Evolutionary conservation across 2,888 invertebrate species (phyloP).

Genomic region (Frankliniella fusca): DNA sequence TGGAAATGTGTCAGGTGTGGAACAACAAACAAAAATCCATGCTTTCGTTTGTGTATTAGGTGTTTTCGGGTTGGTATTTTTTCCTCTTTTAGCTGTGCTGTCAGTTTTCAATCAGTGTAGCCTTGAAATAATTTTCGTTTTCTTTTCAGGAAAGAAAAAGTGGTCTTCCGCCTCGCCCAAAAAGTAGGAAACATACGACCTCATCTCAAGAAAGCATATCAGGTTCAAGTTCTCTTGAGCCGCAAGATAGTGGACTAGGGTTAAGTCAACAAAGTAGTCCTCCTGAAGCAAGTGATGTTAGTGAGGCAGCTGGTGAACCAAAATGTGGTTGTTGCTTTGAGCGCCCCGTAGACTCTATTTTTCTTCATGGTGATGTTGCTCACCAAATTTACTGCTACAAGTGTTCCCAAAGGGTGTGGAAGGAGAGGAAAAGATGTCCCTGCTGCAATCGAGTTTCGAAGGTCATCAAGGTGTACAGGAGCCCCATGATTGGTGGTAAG

Average conservation of each 20-base stretch:
- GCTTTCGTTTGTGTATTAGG: background rate
- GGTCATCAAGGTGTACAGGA: background rate
- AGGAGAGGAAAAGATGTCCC: slow-evolving; percentile 60
- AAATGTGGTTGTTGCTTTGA: slow-evolving; percentile 6
- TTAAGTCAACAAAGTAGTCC: background rate
- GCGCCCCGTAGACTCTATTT: slow-evolving; percentile 26
- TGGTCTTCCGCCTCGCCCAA: slow-evolving; percentile 36
- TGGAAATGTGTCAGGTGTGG: slow-evolving; percentile 40
- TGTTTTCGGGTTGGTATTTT: slow-evolving; percentile 33
- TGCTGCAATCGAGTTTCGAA: slow-evolving; percentile 57
- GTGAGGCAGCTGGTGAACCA: background rate
- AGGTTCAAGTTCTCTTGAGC: background rate
- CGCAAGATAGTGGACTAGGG: background rate
- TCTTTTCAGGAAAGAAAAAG: slow-evolving; percentile 38
- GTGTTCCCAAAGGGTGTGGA: slow-evolving; percentile 65
- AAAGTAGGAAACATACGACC: background rate
- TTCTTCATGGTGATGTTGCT: slow-evolving; percentile 58
- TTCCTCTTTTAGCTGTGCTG: no score
- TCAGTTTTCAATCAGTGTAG: no score
- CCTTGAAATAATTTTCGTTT: slow-evolving; percentile 25
- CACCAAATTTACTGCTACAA: slow-evolving; percentile 68
- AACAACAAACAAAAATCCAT: slow-evolving; percentile 13
- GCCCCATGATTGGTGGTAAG: slow-evolving; percentile 11
- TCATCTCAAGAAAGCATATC: background rate
- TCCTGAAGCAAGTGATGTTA: background rate